Evolutionary conservation across 2,888 invertebrate species (phyloP), one percentile per base, ranked within the genome.

Genomic region (Crossocerus cetratus): DNA sequence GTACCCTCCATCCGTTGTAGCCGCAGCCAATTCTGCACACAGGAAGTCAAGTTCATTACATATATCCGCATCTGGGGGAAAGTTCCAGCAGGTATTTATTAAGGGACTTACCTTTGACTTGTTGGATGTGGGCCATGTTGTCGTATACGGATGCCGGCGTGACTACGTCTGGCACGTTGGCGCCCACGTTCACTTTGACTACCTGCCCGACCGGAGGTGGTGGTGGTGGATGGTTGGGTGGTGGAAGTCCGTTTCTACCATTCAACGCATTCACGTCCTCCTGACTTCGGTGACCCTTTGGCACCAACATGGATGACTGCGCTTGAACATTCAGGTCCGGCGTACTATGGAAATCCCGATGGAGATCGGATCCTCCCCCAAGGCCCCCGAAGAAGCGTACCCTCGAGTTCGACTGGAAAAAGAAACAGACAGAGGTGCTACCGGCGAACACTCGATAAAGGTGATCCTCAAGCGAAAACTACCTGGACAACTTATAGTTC

Each of bases 301-400:
- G 85, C 2, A 83, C 88, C 23, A 87, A 67, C 63, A 86, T 79
- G 8, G 86, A 83, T 43, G 87, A 86, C 56, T 88, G 89, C 20
- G 81, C 85, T 69, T 89, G 89, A 58, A 88, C 82, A 62, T 90
- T 90, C 55, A 92, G 90, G 91, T 97, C 97, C 0, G 98, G 97
- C n/a, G 97, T 97, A 74, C 97, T 97, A 86, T 95, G 95, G 92
- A 97, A 98, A 82, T 94, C 95, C 70, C 97, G 93, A 79, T 96
- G 95, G 57, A 97, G 91, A 80, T 93, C 92, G 42, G 88, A 90
- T 54, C 91, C 91, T 45, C 90, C 90, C 54, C 90, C 90, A 14
- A 90, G 83, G 43, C 90, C 90, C 63, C 91, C 91, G 72, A 91
- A 90, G 88, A 93, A 93, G 49, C 92, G 87, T 74, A 91, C 86